phyloP scores from a whole-genome alignment of 2,888 invertebrate genomes.

The Epistrophe eligans region DNA sequence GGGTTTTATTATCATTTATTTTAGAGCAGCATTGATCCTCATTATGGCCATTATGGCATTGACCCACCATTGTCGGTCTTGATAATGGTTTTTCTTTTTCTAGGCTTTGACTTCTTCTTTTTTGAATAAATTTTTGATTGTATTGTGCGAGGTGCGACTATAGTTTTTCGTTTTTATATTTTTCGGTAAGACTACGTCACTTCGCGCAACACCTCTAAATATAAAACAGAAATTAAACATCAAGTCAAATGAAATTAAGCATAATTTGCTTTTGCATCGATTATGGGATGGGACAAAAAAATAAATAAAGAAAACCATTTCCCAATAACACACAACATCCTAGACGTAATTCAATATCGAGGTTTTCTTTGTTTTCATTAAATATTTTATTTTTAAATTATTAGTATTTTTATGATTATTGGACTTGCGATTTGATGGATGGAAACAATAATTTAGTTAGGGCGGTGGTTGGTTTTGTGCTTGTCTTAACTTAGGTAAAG shows the following conservation, averaged over 20 bases:
- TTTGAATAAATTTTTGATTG: conserved; percentile 56
- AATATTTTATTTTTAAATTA: background rate
- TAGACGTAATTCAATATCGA: conserved; percentile 62
- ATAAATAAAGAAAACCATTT: conserved; percentile 33
- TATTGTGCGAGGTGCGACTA: conserved; percentile 35
- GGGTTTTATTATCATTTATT: conserved; percentile 28
- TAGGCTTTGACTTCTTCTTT: conserved; percentile 43
- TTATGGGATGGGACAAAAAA: conserved; percentile 52
- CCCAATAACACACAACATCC: conserved; percentile 39
- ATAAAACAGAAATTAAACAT: conserved; percentile 64
- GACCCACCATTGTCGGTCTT: conserved; percentile 68
- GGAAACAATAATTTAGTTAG: conserved; percentile 68
- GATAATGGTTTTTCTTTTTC: conserved; percentile 60
- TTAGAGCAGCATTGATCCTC: conserved; percentile 41
- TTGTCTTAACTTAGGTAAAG: background rate
- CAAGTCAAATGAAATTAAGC: conserved; percentile 59
- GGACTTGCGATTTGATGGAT: conserved; percentile 7
- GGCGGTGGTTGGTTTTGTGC: conserved; percentile 61
- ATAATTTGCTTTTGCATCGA: conserved; percentile 71
- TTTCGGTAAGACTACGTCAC: conserved; percentile 56
- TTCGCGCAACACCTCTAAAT: conserved; percentile 65
- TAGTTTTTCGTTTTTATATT: conserved; percentile 24
- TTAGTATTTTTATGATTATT: background rate
- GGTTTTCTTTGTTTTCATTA: background rate
- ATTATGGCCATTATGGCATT: conserved; percentile 71